Conservation (phyloP, 2,888 invertebrate genomes). For the Harpalus rubripes region DNA sequence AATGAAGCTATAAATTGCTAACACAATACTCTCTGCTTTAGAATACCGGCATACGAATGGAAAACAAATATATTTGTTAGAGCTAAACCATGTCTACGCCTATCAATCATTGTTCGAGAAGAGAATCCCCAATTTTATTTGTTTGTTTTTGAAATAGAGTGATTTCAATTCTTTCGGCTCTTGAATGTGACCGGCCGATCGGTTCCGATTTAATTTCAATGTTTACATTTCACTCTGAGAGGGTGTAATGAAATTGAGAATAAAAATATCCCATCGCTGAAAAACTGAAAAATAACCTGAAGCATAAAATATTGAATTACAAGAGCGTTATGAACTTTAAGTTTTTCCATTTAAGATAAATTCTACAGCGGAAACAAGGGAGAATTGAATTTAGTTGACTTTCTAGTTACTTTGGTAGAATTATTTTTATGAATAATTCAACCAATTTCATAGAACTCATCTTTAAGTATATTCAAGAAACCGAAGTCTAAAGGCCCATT, state of each 20-base stretch:
- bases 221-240: constrained; percentile 49
- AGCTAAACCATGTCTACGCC: constrained; percentile 15
- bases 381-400: constrained; percentile 44
- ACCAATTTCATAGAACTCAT: constrained; percentile 8
- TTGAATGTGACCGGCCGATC: constrained; percentile 27
- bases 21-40: constrained; percentile 29
- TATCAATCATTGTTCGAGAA: constrained; percentile 31
- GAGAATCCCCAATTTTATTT: constrained; percentile 26
- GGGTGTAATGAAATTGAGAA: constrained; percentile 42
- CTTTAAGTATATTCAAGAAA: not conserved
- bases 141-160: constrained; percentile 29
- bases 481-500: not conserved
- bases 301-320: constrained; percentile 50
- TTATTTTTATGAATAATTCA: constrained; percentile 47
- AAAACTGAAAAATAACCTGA: constrained; percentile 14
- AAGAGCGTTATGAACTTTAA: not conserved
- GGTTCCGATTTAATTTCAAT: constrained; percentile 54
- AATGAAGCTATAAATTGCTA: constrained; percentile 30
- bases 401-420: constrained; percentile 22
- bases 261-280: constrained; percentile 30
- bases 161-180: constrained; percentile 41
- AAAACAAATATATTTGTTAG: constrained; percentile 40
- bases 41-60: constrained; percentile 5
- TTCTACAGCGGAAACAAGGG: not conserved
- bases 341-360: not conserved